Evolutionary conservation across 2,797 vertebrate species (phyloP).

Genomic region (Chaenodraco wilsoni): DNA sequence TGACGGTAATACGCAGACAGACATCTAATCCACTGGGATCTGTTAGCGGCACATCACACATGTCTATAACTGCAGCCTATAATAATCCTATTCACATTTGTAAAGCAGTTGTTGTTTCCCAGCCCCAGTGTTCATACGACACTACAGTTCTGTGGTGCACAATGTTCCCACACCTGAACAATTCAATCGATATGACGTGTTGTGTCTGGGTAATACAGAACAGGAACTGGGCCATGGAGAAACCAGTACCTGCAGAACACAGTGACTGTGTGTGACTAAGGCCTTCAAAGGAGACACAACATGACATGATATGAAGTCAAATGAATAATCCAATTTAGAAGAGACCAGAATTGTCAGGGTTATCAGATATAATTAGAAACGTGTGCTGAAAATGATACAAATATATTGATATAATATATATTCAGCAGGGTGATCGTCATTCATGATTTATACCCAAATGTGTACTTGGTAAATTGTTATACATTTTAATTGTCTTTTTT

Average conservation of each 20-base stretch:
- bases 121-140: slow-evolving; percentile 48
- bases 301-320: too few relatives aligned
- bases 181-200: not conserved
- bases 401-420: too few relatives aligned
- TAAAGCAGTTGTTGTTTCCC: slow-evolving; percentile 52
- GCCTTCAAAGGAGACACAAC: not conserved
- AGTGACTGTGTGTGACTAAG: not conserved
- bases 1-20: slow-evolving; percentile 55
- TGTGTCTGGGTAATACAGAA: not conserved
- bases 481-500: too few relatives aligned
- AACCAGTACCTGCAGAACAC: not conserved
- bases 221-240: not conserved
- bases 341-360: too few relatives aligned
- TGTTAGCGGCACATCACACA: slow-evolving; percentile 53
- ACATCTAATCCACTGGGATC: slow-evolving; percentile 71
- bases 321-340: too few relatives aligned
- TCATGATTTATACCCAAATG: too few relatives aligned
- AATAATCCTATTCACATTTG: slow-evolving; percentile 63
- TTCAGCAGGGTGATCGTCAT: too few relatives aligned
- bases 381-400: too few relatives aligned
- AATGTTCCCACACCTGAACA: slow-evolving; percentile 25
- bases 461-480: too few relatives aligned
- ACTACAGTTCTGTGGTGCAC: slow-evolving; percentile 19
- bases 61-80: slow-evolving; percentile 52
- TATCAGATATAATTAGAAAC: too few relatives aligned